A percentile compares a stretch with the other conserved stretches of the same genome.
Evolutionary conservation across 2,888 invertebrate genomes (phyloP).

Genomic region (Sphaeridia pumilis): DNA sequence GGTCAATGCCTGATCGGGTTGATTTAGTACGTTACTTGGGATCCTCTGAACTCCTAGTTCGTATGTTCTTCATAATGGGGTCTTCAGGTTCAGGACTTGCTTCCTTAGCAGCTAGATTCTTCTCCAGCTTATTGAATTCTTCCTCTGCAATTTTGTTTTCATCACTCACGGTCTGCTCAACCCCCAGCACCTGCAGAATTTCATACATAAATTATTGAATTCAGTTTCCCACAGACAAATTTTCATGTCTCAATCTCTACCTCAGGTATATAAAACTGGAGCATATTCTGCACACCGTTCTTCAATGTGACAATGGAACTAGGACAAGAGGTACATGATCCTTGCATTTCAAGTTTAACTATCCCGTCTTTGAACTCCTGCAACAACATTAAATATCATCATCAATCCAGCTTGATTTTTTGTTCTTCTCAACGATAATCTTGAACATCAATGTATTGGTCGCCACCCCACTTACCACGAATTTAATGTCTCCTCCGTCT

Average conservation of each 20-base stretch:
- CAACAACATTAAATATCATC: slow-evolving; percentile 28
- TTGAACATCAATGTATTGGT: slow-evolving; percentile 15
- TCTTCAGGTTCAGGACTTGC: slow-evolving; percentile 16
- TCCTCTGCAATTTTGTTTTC: slow-evolving; percentile 62
- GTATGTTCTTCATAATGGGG: slow-evolving; percentile 30
- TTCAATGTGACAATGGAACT: slow-evolving; percentile 96
- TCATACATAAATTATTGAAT: background rate
- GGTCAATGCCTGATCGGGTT: too few relatives aligned
- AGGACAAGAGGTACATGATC: slow-evolving; percentile 95
- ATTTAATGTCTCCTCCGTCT: slow-evolving; percentile 94
- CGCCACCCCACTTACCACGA: slow-evolving; percentile 48
- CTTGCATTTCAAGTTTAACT: slow-evolving; percentile 90
- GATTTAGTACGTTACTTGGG: too few relatives aligned
- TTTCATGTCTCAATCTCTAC: too few relatives aligned
- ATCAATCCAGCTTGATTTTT: too few relatives aligned
- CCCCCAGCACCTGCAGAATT: slow-evolving; percentile 49
- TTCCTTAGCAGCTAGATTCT: slow-evolving; percentile 43
- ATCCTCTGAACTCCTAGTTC: slow-evolving; percentile 11
- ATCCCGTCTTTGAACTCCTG: slow-evolving; percentile 81
- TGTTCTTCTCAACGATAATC: too few relatives aligned
- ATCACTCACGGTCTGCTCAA: slow-evolving; percentile 76
- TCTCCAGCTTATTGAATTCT: slow-evolving; percentile 73
- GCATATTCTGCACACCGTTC: slow-evolving; percentile 98
- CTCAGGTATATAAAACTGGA: slow-evolving; percentile 99
- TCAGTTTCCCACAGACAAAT: background rate